Evolutionary conservation across 2,113 vertebrate species (phyloP).

Genomic region (Amia ocellicauda): DNA sequence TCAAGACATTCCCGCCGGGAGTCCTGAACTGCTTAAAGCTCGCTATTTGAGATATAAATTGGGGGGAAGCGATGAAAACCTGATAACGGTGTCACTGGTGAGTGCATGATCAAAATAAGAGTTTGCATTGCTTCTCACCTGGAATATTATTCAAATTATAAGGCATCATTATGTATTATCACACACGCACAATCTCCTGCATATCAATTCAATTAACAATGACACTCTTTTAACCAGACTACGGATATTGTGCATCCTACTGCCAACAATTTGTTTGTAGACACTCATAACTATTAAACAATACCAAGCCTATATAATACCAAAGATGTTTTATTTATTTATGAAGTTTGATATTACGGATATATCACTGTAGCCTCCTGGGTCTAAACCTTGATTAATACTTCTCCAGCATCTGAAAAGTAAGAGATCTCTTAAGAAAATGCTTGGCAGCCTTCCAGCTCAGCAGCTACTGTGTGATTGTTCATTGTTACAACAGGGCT

Average conservation of each 20-base stretch:
- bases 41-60: slow-evolving; percentile 33
- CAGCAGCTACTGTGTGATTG: too few relatives aligned
- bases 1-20: slow-evolving; percentile 29
- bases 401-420: neutral
- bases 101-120: slow-evolving; percentile 17
- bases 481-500: too few relatives aligned
- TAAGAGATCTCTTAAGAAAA: neutral
- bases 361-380: neutral
- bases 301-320: neutral
- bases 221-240: neutral
- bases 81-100: slow-evolving; percentile 15
- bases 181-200: neutral
- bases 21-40: slow-evolving; percentile 31
- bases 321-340: neutral
- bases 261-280: neutral
- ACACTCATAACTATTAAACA: neutral
- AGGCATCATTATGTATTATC: slow-evolving; percentile 1
- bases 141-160: slow-evolving; percentile 1
- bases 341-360: slow-evolving; percentile 1
- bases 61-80: neutral
- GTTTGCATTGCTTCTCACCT: slow-evolving; percentile 22
- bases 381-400: neutral
- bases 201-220: slow-evolving; percentile 14
- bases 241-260: slow-evolving; percentile 14
- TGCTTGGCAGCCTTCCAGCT: too few relatives aligned